Evolutionary conservation across 2,888 invertebrate genomes (phyloP), one percentile per base, ranked within the genome.

Genomic region (Ariolimax columbianus): DNA sequence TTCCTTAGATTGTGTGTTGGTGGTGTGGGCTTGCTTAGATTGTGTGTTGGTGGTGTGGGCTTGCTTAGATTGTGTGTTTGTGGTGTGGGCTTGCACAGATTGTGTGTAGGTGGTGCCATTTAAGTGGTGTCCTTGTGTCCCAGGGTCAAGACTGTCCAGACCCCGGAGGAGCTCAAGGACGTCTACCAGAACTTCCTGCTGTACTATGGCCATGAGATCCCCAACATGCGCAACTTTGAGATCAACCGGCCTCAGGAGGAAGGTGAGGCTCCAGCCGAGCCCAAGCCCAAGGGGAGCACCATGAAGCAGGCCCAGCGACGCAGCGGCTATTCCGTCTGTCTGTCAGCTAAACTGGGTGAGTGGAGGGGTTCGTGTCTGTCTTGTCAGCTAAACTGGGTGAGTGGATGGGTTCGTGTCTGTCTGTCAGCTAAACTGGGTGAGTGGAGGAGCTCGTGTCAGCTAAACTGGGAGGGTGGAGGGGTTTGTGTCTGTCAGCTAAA

Each of bases 161-260:
- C 92, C 0, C 96, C 97, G 19, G 99, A 99, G 93, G 98, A 99
- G 93, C 94, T 99, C 0, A 97, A 97, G 86, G 99, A 99, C 92
- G 97, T 98, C 1, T 98, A 97, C 94, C 96, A 97, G 89, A 98
- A 99, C 92, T 99, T 99, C 94, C 95, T 97, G 88, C 95, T 99
- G 33, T 98, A 99, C 94, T 99, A 99, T 93, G 97, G 97, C 0
- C 96, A 96, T 7, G 94, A 94, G 83, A 90, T 95, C 47, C 91
- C 93, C n/a, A 92, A 92, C 84, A 94, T 95, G 95, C 90, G 96
- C 96, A 93, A 95, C 95, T 84, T 95, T 95, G 87, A 94, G 95
- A 90, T 89, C 85, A 87, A 85, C 63, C 92, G 89, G 9, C 90
- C 89, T 81, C 91, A 90, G 79, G 92, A 93, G 81, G 92, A 93